Evolutionary conservation across 1,140 invertebrate genomes (phyloP).

Genomic region (Bombus affinis): DNA sequence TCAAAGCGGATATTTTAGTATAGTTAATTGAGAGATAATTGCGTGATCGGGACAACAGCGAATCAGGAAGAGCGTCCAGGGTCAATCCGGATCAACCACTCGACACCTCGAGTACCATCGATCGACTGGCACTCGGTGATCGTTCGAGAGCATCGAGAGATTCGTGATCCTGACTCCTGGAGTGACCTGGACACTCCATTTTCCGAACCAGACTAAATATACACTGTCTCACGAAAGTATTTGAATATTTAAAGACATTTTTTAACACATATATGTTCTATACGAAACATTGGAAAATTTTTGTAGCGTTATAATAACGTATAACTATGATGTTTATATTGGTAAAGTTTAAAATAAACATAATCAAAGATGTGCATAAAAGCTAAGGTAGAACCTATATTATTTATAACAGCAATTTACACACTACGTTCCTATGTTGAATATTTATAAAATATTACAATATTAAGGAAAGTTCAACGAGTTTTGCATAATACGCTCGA

Average conservation of each 20-base stretch:
- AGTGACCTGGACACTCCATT: not conserved
- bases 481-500: no score
- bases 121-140: constrained; percentile 5
- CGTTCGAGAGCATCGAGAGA: not conserved
- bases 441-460: no score
- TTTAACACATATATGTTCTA: not conserved
- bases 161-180: not conserved
- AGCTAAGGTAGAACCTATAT: no score
- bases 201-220: not conserved
- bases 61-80: not conserved
- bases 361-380: no score
- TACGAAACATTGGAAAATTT: not conserved
- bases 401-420: no score
- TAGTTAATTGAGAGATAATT: not conserved
- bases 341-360: not conserved
- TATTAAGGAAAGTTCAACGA: no score
- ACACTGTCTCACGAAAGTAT: not conserved
- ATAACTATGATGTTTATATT: not conserved
- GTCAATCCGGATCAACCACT: not conserved
- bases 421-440: no score
- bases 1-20: not conserved
- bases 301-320: not conserved
- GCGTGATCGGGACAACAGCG: not conserved
- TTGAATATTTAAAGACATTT: not conserved
- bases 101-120: not conserved